Evolutionary conservation across 2,888 invertebrate genomes (phyloP), one percentile per base, ranked within the genome.

Genomic region (Dermolepida albohirtum): DNA sequence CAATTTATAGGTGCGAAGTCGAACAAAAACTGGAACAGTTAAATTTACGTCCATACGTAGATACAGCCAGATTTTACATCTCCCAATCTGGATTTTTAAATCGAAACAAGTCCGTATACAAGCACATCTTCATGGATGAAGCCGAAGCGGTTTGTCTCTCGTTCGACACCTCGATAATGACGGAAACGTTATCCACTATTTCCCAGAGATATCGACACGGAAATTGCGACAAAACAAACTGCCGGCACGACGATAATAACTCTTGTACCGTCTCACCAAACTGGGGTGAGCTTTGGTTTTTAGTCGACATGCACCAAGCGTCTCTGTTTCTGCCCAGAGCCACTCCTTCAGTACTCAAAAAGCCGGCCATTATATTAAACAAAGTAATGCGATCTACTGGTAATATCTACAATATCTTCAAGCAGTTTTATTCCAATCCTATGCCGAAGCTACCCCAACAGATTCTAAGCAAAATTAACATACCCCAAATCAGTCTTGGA

Each of bases 41-140:
- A 39, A 77, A 77, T 5, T 67, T 80, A 8, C 70, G 71, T 2
- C 54, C 73, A n/a, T 80, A 73, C 62, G 80, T 80, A 5, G 82
- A 82, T 67, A 81, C 80, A 0, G 71, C 75, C 1, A 68, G 82
- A 17, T 81, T 79, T 68, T 81, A 76, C 72, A 78, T 82, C 49
- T 77, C 80, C 0, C 74, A 75, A 41, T 69, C 72, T 0, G 78
- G 77, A 39, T 82, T 82, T 64, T 63, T 81, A 1, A 72, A 72
- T 55, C 71, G 74, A 12, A 79, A 77, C 68, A 73, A 72, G n/a
- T 74, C 71, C 11, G 75, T 73, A 40, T 82, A 82, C 71, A 78
- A 78, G 55, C 82, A 82, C 68, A 76, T 82, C 41, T 82, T 81
- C 65, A 81, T 82, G 80, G 82, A 82, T 63, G 82, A 82, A 75